A percentile compares a stretch with the other conserved stretches of the same genome.
Evolutionary conservation across 2,113 vertebrate genomes (phyloP).

Genomic region (Caranx ignobilis): DNA sequence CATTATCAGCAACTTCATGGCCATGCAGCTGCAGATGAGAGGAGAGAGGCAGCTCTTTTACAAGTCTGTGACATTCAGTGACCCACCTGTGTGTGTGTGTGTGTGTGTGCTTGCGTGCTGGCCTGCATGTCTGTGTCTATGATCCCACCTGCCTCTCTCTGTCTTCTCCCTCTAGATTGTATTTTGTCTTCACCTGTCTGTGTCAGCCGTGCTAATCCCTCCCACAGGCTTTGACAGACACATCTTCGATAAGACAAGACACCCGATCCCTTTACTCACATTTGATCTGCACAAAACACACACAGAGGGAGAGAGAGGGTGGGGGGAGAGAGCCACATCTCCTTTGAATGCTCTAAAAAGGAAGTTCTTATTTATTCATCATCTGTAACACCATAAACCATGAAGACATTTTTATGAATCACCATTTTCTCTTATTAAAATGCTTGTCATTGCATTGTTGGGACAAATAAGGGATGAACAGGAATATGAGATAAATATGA

Average conservation of each 20-base stretch:
- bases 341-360: background rate
- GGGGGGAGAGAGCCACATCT: no score
- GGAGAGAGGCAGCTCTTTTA: slow-evolving; percentile 45
- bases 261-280: slow-evolving; percentile 68
- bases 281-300: slow-evolving; percentile 68
- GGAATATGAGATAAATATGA: background rate
- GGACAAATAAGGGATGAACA: no score
- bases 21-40: slow-evolving; percentile 64
- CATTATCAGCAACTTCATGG: slow-evolving; percentile 49
- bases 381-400: background rate
- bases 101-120: background rate
- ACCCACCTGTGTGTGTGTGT: slow-evolving; percentile 51
- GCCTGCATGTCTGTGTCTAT: slow-evolving; percentile 39
- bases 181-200: slow-evolving; percentile 67
- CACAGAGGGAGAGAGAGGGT: background rate
- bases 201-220: slow-evolving; percentile 75
- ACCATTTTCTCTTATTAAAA: no score
- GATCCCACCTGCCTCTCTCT: slow-evolving; percentile 59
- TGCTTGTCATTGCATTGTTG: no score
- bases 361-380: background rate
- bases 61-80: slow-evolving; percentile 51
- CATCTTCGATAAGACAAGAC: slow-evolving; percentile 76
- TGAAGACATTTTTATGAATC: background rate
- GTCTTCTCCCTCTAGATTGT: slow-evolving; percentile 37
- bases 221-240: slow-evolving; percentile 79